Conservation (phyloP, 1,140 invertebrate species). For the Bombus superbus region DNA sequence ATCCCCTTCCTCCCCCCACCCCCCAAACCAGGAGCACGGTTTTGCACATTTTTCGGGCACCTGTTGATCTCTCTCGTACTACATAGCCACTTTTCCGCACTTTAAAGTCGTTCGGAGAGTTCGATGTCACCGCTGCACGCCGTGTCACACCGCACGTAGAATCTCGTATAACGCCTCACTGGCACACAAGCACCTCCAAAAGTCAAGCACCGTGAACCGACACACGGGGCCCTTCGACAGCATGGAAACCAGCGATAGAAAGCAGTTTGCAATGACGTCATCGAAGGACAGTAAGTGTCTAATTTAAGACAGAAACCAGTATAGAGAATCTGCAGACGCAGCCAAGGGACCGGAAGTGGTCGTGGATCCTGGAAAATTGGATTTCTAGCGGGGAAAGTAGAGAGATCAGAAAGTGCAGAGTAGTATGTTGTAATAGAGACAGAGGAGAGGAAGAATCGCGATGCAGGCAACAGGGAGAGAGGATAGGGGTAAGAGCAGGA, state of each 20-base stretch:
- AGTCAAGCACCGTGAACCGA: background rate
- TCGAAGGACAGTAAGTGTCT: background rate
- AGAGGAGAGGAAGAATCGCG: background rate
- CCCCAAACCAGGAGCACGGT: conserved; percentile 18
- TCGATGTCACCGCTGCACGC: conserved; percentile 43
- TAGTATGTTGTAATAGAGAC: background rate
- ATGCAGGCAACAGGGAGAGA: background rate
- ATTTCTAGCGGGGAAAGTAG: too few relatives aligned
- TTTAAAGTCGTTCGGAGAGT: conserved; percentile 26
- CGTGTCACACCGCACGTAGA: conserved; percentile 42
- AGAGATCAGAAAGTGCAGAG: background rate
- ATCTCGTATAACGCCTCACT: background rate
- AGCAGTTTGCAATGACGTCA: too few relatives aligned
- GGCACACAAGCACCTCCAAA: background rate
- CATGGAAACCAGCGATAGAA: background rate
- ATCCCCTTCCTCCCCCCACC: background rate
- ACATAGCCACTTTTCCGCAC: conserved; percentile 46
- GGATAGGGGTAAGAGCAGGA: conserved; percentile 38
- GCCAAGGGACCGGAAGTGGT: background rate
- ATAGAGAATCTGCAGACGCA: too few relatives aligned
- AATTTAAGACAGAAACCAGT: background rate
- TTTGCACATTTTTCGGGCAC: conserved; percentile 57
- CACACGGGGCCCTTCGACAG: background rate
- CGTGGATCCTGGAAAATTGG: background rate
- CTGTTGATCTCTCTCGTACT: conserved; percentile 53